Evolutionary conservation across 1,140 invertebrate genomes (phyloP), one percentile per base, ranked within the genome.

Genomic region (Mycetomoellerius zeteki): DNA sequence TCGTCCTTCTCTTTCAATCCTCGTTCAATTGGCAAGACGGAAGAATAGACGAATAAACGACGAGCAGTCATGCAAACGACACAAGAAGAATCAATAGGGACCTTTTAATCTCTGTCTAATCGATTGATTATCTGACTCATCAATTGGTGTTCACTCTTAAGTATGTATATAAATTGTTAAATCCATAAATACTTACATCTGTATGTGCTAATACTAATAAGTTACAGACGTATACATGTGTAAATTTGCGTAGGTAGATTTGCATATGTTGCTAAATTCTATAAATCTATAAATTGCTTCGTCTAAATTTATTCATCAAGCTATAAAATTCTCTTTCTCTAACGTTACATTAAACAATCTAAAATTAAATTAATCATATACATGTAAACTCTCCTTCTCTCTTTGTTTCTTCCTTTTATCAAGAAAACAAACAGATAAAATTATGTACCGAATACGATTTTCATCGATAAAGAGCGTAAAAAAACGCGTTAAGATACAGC

Each of bases 21-120:
- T 27, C 21, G 54, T 54, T 86, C 50, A 67, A 87, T 78, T 19
- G 65, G 54, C 86, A 19, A 64, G 56, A 84, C 65, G 69, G 43
- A 82, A 77, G 78, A 87, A 77, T n/a, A 33, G 14, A 14, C 27
- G 33, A 52, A 73, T 33, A 58, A 81, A 71, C 19, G 54, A 64
- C n/a, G 54, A 60, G 14, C 27, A 64, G 64, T 84, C 69, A 60
- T 75, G 80, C 71, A 65, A 77, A 64, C 5, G 43, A 6, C 54
- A 71, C 21, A 75, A 19, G 62, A 62, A 71, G 52, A 43, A 76
- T n/a, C 27, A 19, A 21, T 43, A 75, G 33, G 54, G 14, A 43
- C 2, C 12, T 67, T 47, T 65, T 47, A 43, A 67, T 69, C 43
- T 69, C 65, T n/a, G 24, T 47, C 21, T 43, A 58, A 76, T 77